Evolutionary conservation across 92 coral and sea anemone species (phyloP), one percentile per base, ranked within the genome.

Genomic region (Palythoa grandiflora): DNA sequence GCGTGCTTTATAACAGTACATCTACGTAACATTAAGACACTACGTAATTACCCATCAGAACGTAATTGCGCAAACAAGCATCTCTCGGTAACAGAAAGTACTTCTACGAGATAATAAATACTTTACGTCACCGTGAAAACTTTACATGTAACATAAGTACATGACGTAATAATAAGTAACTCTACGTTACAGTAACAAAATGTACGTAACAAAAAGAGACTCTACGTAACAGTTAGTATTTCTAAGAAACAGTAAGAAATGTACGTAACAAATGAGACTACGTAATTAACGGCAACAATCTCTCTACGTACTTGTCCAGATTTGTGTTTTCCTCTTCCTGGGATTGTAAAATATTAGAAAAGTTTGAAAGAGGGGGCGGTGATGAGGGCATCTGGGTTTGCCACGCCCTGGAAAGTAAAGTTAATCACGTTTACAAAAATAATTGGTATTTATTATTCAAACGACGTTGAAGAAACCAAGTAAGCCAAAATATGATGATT

Each of bases 311-410:
- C 98, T 89, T 92, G 89, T 92, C 84, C 1, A 94, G 93, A 75
- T 84, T 93, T 8, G 95, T 87, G 52, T 88, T 87, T 51, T 96
- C 98, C 36, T 90, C 90, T 73, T 96, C 93, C 68, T 96, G 98
- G 50, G 92, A 79, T 60, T 96, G 93, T n/a, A 95, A 90, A 54
- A 96, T 96, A 52, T 94, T 88, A 71, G 96, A 90, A 63, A 96
- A 96, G 83, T 91, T 66, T 71, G 96, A 89, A 5, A 91, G 21
- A 28, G 92, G 51, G 16, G 98, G 98, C n/a, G 98, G 96, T 11
- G 98, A 93, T 78, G 92, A 71, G 2, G 98, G 87, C 20, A 90
- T 72, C 40, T 21, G n/a, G 12, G 91, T 83, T 75, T 93, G 93
- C 98, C 98, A 96, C 19, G 94, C 98, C 83, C 98, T 96, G 51